Evolutionary conservation across 2,797 vertebrate genomes (phyloP), one percentile per base, ranked within the genome.

Genomic region (Sebastes itinus): DNA sequence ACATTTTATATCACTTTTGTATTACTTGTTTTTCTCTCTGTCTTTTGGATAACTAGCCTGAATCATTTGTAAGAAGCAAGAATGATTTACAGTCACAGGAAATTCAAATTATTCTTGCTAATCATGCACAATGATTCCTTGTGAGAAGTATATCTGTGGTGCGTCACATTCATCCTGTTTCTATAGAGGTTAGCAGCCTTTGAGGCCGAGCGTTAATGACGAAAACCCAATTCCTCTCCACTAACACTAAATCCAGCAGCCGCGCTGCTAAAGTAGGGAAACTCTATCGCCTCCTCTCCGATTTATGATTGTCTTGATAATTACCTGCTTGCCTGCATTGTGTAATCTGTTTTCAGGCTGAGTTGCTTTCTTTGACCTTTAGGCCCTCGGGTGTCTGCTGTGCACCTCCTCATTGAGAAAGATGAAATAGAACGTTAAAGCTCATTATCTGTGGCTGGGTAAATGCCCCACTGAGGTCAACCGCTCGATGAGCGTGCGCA

Each of bases 231-330:
- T 86, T 88, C 84, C 75, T 70, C 62, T 74, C 78, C 52, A 69
- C 46, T 75, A 78, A 62, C 89, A 90, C 86, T 91, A 88, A 90
- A 93, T 91, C 79, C 80, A 85, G 68, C 67, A 69, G 10, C 72
- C 68, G 25, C 25, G 13, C 78, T 30, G 63, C 81, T 82, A 84
- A 90, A 91, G 82, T 30, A 81, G 75, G 80, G 71, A 85, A 91
- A 88, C 83, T 87, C 89, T 72, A 84, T 89, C 18, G 64, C 87
- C 83, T 90, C 82, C 76, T 67, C 77, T 70, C 76, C 79, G 78
- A 93, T 94, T 94, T 93, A 94, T 90, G 94, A 94, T 92, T 89
- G 91, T 92, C 91, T 89, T 73, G 84, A 94, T 95, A 94, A 95
- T 94, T 93, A 93, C 94, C 84, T 94, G 83, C 87, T 87, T 73